Evolutionary conservation across 2,888 invertebrate species (phyloP).

Genomic region (Aphidius colemani): DNA sequence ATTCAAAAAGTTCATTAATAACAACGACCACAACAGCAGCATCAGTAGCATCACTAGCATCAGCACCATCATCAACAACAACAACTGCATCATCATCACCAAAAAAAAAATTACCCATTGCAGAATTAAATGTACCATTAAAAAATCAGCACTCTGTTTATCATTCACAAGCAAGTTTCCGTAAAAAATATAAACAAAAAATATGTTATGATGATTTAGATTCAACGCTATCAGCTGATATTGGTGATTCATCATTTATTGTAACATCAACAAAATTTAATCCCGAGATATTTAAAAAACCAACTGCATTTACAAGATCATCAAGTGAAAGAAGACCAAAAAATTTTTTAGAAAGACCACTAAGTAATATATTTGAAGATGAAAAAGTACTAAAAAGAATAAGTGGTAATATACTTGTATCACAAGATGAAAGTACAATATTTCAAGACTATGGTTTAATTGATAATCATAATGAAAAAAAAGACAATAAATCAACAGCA

Average conservation of each 20-base stretch:
- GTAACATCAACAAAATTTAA: constrained; percentile 63
- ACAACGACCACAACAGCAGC: constrained; percentile 18
- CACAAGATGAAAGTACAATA: constrained; percentile 45
- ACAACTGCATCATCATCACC: too few relatives aligned
- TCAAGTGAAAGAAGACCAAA: constrained; percentile 44
- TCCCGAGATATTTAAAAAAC: constrained; percentile 49
- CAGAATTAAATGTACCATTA: background rate
- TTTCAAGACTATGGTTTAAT: constrained; percentile 54
- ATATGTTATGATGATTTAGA: constrained; percentile 64
- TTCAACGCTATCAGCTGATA: constrained; percentile 66
- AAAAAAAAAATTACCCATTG: constrained; percentile 4
- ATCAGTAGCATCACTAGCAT: background rate
- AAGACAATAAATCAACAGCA: constrained; percentile 35
- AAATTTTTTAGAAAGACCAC: constrained; percentile 14
- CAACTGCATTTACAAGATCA: constrained; percentile 48
- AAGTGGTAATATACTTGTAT: constrained; percentile 48
- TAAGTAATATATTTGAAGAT: constrained; percentile 23
- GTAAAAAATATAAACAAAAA: constrained; percentile 39
- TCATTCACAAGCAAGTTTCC: constrained; percentile 38
- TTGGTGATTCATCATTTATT: constrained; percentile 64
- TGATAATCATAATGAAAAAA: constrained; percentile 34
- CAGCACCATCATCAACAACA: background rate
- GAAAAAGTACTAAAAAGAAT: constrained; percentile 46
- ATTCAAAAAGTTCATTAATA: constrained; percentile 38
- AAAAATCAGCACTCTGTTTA: constrained; percentile 20